Evolutionary conservation across 2,888 invertebrate species (phyloP).

Genomic region (Salpingus planirostris): DNA sequence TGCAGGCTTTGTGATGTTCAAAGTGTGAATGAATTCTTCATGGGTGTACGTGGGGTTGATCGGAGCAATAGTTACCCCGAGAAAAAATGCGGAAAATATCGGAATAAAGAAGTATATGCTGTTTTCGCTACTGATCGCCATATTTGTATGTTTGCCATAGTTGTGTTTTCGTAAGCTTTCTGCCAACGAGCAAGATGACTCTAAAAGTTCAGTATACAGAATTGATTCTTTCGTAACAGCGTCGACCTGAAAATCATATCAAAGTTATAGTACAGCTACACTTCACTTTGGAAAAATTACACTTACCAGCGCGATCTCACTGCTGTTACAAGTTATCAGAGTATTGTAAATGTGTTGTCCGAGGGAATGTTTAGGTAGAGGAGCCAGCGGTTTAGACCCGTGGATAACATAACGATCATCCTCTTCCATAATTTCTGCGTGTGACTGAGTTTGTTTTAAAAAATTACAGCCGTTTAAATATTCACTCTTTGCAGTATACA

Average conservation of each 20-base stretch:
- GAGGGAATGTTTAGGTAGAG: conserved; percentile 14
- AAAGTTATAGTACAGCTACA: not conserved
- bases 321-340: conserved; percentile 9
- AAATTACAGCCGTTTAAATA: too few species aligned
- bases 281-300: not conserved
- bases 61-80: conserved; percentile 23
- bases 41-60: conserved; percentile 25
- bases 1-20: conserved; percentile 57
- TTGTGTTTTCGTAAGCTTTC: conserved; percentile 20
- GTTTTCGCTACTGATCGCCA: conserved; percentile 28
- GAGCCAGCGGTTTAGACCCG: conserved; percentile 12
- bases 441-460: too few species aligned
- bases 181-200: conserved; percentile 22
- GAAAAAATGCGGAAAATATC: conserved; percentile 23
- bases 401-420: conserved; percentile 14
- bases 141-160: conserved; percentile 18
- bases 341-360: conserved; percentile 17
- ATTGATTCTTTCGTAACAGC: conserved; percentile 19
- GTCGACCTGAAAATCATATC: conserved; percentile 24
- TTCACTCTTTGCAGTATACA: too few species aligned
- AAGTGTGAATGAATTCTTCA: conserved; percentile 41
- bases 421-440: conserved; percentile 8
- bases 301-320: conserved; percentile 12
- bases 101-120: conserved; percentile 25
- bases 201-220: conserved; percentile 20